These are phyloP conservation scores for Xenopus laevis DNA, from an alignment of 2,113 vertebrate species.

Conservation along the genomic window DNA sequence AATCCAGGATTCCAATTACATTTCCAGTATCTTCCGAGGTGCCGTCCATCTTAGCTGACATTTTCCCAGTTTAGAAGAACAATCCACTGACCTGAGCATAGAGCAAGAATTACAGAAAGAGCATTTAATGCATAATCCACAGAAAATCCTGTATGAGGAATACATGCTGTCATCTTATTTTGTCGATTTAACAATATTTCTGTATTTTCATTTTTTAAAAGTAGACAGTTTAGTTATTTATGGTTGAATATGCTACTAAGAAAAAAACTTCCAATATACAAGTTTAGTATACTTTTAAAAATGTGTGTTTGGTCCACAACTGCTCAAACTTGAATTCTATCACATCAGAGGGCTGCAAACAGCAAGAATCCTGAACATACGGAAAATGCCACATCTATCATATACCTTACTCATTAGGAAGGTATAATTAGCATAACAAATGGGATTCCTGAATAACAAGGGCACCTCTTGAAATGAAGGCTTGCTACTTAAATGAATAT, in stretches of 20 bases:
- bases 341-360: too few species aligned
- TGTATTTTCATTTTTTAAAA: background rate
- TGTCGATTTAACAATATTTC: background rate
- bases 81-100: constrained; percentile 17
- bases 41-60: constrained; percentile 32
- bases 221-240: background rate
- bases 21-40: constrained; percentile 11
- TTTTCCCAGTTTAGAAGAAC: constrained; percentile 5
- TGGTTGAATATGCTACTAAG: background rate
- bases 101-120: background rate
- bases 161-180: background rate
- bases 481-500: too few species aligned
- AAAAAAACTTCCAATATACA: too few species aligned
- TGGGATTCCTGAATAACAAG: too few species aligned
- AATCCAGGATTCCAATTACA: constrained; percentile 35
- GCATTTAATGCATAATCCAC: constrained; percentile 8
- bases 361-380: too few species aligned
- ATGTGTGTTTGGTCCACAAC: too few species aligned
- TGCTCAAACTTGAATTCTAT: too few species aligned
- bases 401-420: too few species aligned
- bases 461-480: too few species aligned
- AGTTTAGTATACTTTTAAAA: too few species aligned
- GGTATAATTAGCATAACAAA: too few species aligned
- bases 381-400: too few species aligned
- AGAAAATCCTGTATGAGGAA: constrained; percentile 2